Percentiles rank a stretch among this genome's conserved stretches.
Evolutionary conservation across 1,140 invertebrate species (phyloP).

Genomic region (Caenorhabditis brenneri): DNA sequence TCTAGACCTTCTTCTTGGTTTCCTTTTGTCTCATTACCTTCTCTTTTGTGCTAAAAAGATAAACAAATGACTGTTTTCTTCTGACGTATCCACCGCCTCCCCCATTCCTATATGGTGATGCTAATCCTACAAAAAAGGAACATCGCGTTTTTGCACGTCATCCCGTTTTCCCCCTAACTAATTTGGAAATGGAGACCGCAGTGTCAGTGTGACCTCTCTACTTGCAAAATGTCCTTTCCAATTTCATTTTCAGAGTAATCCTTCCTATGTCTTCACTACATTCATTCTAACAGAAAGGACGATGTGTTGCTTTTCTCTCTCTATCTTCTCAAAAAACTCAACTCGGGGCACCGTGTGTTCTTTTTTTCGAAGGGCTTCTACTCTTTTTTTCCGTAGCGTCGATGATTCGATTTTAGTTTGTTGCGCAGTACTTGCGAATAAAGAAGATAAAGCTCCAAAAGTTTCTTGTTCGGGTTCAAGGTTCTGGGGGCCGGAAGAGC

Average conservation of each 20-base stretch:
- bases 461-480: not conserved
- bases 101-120: not conserved
- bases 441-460: not conserved
- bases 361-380: not conserved
- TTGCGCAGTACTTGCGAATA: not conserved
- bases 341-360: not conserved
- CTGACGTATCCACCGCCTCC: not conserved
- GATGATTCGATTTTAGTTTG: constrained; percentile 18
- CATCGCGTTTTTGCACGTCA: not conserved
- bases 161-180: not conserved
- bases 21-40: too few relatives aligned
- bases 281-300: not conserved
- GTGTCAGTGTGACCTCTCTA: too few relatives aligned
- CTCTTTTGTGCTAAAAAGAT: too few relatives aligned
- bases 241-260: not conserved
- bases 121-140: not conserved
- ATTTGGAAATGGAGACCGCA: not conserved
- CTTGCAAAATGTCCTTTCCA: not conserved
- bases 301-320: not conserved
- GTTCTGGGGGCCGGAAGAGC: not conserved
- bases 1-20: too few relatives aligned
- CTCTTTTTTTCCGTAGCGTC: not conserved
- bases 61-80: not conserved
- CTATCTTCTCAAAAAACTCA: not conserved
- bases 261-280: not conserved